A percentile compares a stretch with the other conserved stretches of the same genome.
These are phyloP conservation scores for Canis aureus DNA, from an alignment of 2,113 vertebrate genomes.

Conservation along the genomic window DNA sequence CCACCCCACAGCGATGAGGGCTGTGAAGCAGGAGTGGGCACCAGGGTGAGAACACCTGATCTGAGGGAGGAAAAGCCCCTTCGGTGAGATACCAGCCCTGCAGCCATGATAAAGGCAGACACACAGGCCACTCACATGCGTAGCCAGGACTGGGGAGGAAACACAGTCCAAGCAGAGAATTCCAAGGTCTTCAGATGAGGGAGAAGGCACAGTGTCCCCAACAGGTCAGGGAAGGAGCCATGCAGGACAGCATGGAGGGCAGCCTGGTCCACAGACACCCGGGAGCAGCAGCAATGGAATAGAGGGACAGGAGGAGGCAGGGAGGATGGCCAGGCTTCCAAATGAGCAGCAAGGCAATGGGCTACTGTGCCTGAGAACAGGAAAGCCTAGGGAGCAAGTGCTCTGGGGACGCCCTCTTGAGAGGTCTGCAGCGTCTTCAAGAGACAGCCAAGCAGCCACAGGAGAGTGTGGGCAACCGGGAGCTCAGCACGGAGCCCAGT, in stretches of 20 bases:
- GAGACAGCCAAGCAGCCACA: neutral
- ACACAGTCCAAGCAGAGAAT: neutral
- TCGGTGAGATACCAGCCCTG: neutral
- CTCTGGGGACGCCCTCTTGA: neutral
- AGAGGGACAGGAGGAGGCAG: too few species aligned
- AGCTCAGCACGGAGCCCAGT: too few species aligned
- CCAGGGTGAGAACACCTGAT: neutral
- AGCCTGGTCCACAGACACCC: neutral
- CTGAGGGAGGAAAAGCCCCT: neutral
- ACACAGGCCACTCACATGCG: rapidly evolving
- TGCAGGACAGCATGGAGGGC: rapidly evolving
- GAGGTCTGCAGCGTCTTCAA: neutral
- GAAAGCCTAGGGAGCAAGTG: neutral
- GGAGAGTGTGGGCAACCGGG: neutral
- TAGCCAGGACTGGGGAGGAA: too few species aligned
- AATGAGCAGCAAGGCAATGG: neutral
- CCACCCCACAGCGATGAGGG: rapidly evolving
- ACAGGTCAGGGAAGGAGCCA: neutral
- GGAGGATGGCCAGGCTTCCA: neutral
- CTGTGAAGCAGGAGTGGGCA: neutral
- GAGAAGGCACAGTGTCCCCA: too few species aligned
- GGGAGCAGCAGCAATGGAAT: neutral
- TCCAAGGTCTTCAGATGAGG: neutral
- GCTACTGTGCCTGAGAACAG: too few species aligned
- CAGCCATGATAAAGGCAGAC: neutral